Base-by-base conservation (phyloP, 23 tunicate species). In the Clavelina lepadiformis region DNA sequence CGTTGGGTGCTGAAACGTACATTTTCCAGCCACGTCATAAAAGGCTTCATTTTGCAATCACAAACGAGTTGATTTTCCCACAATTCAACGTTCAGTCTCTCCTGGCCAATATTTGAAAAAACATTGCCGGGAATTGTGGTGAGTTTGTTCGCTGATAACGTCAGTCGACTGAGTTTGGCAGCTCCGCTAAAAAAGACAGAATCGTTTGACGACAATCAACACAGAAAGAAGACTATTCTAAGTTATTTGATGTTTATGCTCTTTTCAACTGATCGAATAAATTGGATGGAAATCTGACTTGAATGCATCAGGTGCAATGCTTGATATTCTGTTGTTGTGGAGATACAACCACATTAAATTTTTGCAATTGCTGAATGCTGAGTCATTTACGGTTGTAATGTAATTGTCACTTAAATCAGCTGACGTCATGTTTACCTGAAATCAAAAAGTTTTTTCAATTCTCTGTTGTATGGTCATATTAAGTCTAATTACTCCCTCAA, bases 1-100 rank as follows among this genome's bases (percentile, higher is more conserved):
- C n/a, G n/a, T n/a, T n/a, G 11, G 15, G 49, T 11, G 15, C 49
- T n/a, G 23, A 8, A 31, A 19, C 55, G 60, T 38, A 86, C 95
- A 51, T 34, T 28, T 47, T 78, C 85, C 20, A 86, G 31, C 95
- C 95, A 86, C 28, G 57, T 59, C 67, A 78, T 86, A 30, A 86
- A 78, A 58, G 67, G 35, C 45, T 78, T 78, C 72, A 86, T 33
- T 1, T 51, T 59, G 57, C 95, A 86, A 35, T 78, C 73, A 66
- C 95, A 86, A 24, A 33, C 31, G 19, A 86, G 22, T 21, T 58
- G 74, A 38, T 86, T 89, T 30, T 45, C 61, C 83, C 83, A 89
- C 51, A 89, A 54, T 70, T 89, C 88, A 3, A 89, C 70, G 1
- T 47, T 66, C 35, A 89, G 50, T 51, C 71, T 38, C 27, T 89